Evolutionary conservation across 1,140 invertebrate genomes (phyloP), one percentile per base, ranked within the genome.

Genomic region (Pseudomyrmex gracilis): DNA sequence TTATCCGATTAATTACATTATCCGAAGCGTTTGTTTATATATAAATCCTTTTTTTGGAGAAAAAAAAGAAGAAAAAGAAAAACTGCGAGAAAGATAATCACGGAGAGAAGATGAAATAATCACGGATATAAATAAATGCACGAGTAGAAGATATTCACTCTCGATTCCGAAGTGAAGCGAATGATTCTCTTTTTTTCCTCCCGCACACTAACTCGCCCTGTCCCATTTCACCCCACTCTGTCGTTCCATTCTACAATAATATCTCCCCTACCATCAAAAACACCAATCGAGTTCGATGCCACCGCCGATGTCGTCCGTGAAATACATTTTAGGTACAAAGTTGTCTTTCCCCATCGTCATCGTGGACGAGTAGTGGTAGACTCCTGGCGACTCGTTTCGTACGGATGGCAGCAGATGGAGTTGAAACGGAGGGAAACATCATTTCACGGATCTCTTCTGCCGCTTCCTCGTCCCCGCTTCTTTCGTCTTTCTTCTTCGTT

Each of bases 101-200:
- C 22, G 55, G 5, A 85, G 51, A 24, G 34, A 34, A 34, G 34
- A 85, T 61, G 67, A 53, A 82, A 85, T n/a, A 45, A 24, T 74
- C 74, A 58, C 90, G 91, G 86, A 90, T 89, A 93, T 93, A 91
- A 93, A 91, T 84, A 84, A 92, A 87, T 82, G 82, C 63, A 82
- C 80, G 64, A 83, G 84, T 85, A 89, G 90, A 91, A 91, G 92
- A 93, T 34, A 34, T 92, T 89, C 89, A 90, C 88, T 92, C 88
- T 86, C 87, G 85, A 71, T 78, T 87, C 85, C 88, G 89, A 90
- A 93, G 90, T 90, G 89, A 90, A 89, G 85, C 82, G 67, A 90
- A 90, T 78, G 85, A 87, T 80, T 55, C 67, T 67, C 60, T 9
- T 78, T 20, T 51, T 49, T 34, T 64, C 58, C n/a, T 15, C 73